A percentile compares a stretch with the other conserved stretches of the same genome.
Evolutionary conservation across 2,797 vertebrate species (phyloP).

Genomic region (Babyrousa celebensis): DNA sequence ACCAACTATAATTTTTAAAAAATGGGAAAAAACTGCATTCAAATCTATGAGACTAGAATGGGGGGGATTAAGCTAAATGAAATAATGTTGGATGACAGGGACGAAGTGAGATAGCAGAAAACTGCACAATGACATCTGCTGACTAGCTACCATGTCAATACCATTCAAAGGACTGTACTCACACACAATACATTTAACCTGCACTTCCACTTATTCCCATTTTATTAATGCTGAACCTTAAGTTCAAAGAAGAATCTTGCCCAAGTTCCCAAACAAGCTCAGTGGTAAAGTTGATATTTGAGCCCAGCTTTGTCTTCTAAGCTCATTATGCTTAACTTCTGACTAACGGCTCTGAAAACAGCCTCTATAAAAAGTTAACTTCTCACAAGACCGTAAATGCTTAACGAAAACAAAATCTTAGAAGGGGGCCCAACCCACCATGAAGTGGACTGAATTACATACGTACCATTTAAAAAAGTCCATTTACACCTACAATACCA

Average conservation of each 20-base stretch:
- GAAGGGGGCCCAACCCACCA: not conserved
- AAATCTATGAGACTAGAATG: not conserved
- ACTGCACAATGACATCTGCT: too few species aligned
- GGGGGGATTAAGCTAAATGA: not conserved
- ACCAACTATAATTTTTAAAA: too few species aligned
- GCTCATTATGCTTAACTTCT: conserved; percentile 30
- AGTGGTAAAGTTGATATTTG: not conserved
- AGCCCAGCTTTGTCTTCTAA: conserved; percentile 3
- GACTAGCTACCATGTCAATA: not conserved
- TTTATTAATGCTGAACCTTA: not conserved
- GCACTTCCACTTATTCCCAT: not conserved
- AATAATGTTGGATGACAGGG: not conserved
- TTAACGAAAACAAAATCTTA: conserved; percentile 39
- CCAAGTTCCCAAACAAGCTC: not conserved
- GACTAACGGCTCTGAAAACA: not conserved
- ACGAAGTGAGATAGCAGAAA: not conserved
- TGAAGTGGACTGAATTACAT: not conserved
- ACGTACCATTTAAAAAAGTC: not conserved
- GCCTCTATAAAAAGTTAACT: not conserved
- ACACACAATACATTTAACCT: fast-evolving
- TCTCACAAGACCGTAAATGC: not conserved
- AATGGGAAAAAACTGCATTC: not conserved
- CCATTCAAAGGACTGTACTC: not conserved
- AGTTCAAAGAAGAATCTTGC: conserved; percentile 2
- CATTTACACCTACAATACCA: not conserved